Evolutionary conservation across 2,113 vertebrate species (phyloP), one percentile per base, ranked within the genome.

Genomic region (Erythrolamprus reginae): DNA sequence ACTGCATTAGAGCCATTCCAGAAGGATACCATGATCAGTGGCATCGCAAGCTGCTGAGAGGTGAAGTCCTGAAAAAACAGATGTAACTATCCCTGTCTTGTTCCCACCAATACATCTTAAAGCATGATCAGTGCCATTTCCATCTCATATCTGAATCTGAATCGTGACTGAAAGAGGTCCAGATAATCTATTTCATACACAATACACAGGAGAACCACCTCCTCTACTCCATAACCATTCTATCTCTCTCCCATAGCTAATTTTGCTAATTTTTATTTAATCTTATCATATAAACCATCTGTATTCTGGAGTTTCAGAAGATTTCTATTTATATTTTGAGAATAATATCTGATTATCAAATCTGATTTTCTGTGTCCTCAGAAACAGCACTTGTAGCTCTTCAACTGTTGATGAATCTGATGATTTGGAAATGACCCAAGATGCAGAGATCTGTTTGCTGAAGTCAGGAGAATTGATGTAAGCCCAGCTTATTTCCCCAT

Each of bases 401-500:
- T 86, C 97, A 12, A 95, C 97, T 3, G 95, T 97, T 0, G 98
- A 99, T 90, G 98, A 98, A 24, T 70, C 96, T 0, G 98, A 98
- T 58, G 98, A 98, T 89, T 82, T 96, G 58, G 94, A 97, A 1
- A 45, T 97, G 10, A 96, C 97, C 42, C 99, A 99, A 96, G 98
- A 99, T 83, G 96, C 98, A 26, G 99, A 99, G 92, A 98, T 99
- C 95, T 97, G 97, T 95, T 94, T 99, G 95, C 96, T 99, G 88
- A 99, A 98, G 95, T 98, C 98, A 2, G 99, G 98, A 95, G 98
- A 99, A 89, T 96, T 98, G 87, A 99, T 98, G 99, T 99, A 95
- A 97, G 98, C 96, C 87, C 87, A 89, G 23, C 19, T 17, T 89
- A 84, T 87, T 5, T 1, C 87, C 3, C 33, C 7, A 9, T 38